These are phyloP conservation scores for Luperina nickerlii DNA, from an alignment of 2,888 invertebrate species.

Conservation along the genomic window DNA sequence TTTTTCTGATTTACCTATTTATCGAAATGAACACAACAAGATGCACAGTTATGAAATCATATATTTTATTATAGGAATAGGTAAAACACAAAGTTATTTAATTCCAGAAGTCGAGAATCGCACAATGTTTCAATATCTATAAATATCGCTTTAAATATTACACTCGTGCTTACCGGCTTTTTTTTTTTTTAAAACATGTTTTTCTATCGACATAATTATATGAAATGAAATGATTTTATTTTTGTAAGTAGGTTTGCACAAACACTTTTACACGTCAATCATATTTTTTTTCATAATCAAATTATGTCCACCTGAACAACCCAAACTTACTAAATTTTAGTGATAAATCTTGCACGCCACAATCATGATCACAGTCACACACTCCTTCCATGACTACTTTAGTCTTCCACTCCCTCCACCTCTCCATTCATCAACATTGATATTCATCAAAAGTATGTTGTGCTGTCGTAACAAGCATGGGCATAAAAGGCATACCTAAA, in stretches of 20 bases:
- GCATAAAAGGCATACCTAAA: neutral
- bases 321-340: too few relatives aligned
- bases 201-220: neutral
- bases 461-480: neutral
- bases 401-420: neutral
- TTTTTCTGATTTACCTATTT: neutral
- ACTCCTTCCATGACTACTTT: neutral
- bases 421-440: neutral
- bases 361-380: too few relatives aligned
- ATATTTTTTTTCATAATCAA: too few relatives aligned
- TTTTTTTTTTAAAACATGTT: neutral
- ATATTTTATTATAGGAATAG: neutral
- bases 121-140: neutral
- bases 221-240: too few relatives aligned
- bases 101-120: neutral
- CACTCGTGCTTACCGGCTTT: neutral
- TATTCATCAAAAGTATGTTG: neutral
- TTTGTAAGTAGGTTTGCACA: too few relatives aligned
- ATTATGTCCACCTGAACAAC: too few relatives aligned
- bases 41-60: too few relatives aligned
- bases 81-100: neutral
- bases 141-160: too few relatives aligned
- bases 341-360: too few relatives aligned
- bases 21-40: neutral
- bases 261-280: too few relatives aligned